Evolutionary conservation across 2,797 vertebrate genomes (phyloP).

Genomic region (Acanthurus tractus): DNA sequence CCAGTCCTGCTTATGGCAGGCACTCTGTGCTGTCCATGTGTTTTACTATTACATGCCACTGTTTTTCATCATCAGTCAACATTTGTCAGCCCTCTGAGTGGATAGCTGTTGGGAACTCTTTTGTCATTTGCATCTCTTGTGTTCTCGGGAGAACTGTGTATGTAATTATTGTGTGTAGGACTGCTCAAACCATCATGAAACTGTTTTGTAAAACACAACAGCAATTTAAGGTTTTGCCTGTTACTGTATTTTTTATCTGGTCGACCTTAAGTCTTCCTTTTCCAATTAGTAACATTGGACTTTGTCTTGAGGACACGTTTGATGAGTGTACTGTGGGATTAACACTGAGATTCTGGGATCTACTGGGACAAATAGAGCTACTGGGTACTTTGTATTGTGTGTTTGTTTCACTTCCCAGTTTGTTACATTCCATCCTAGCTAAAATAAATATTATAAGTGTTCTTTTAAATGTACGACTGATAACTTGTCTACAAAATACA

Average conservation of each 20-base stretch:
- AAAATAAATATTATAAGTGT: conserved; percentile 40
- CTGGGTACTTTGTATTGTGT: conserved; percentile 47
- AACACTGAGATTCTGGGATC: conserved; percentile 25
- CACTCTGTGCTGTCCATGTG: conserved; percentile 28
- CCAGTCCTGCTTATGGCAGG: neutral
- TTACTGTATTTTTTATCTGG: conserved; percentile 56
- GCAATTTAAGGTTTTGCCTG: conserved; percentile 23
- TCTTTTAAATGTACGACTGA: conserved; percentile 55
- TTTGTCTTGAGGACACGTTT: conserved; percentile 32
- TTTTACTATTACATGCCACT: conserved; percentile 39
- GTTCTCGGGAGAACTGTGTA: conserved; percentile 49
- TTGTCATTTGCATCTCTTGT: conserved; percentile 45
- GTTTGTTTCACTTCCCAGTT: conserved; percentile 48
- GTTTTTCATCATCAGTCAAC: conserved; percentile 21
- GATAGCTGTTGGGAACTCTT: conserved; percentile 36
- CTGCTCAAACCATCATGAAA: conserved; percentile 46
- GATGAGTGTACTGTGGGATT: conserved; percentile 7
- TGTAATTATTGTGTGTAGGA: conserved; percentile 50
- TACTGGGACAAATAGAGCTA: conserved; percentile 34
- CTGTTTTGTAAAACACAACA: conserved; percentile 40
- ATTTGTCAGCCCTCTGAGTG: conserved; percentile 26
- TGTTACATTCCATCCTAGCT: conserved; percentile 29
- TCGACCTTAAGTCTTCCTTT: conserved; percentile 36
- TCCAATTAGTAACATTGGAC: conserved; percentile 39
- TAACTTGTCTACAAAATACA: conserved; percentile 50